Conservation (phyloP, 2,113 vertebrate species). For the Pica pica region DNA sequence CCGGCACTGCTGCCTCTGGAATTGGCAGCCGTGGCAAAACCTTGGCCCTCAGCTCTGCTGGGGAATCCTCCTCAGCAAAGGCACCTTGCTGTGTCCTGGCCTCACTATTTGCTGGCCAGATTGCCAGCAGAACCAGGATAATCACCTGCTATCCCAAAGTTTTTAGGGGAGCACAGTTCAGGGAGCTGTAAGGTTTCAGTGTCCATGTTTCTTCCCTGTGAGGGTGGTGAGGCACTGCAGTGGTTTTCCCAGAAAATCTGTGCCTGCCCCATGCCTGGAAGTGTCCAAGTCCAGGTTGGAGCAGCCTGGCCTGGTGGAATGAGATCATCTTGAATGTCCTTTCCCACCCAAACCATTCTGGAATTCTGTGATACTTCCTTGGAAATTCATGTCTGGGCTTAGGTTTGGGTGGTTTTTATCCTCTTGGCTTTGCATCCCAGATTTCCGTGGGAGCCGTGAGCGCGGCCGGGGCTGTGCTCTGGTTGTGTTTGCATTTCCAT, state of each 20-base stretch:
- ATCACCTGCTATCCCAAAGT: fast-evolving
- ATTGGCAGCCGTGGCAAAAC: neutral
- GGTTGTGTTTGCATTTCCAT: neutral
- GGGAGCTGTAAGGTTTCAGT: neutral
- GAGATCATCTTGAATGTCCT: too few relatives aligned
- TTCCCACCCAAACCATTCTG: neutral
- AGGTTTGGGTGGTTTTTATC: neutral
- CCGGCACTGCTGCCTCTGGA: fast-evolving
- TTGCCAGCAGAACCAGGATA: neutral
- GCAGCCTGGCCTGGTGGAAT: neutral
- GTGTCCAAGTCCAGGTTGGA: neutral
- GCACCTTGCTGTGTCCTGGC: too few relatives aligned
- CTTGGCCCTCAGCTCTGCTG: neutral
- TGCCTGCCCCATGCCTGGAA: neutral
- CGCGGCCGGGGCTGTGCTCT: neutral
- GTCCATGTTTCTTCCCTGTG: neutral
- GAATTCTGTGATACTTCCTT: neutral
- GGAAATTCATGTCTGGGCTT: fast-evolving
- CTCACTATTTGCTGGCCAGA: fast-evolving
- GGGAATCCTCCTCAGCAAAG: neutral
- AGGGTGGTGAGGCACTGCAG: neutral
- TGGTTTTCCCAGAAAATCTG: neutral
- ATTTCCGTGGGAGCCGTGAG: neutral
- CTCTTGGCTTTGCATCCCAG: fast-evolving
- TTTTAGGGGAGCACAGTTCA: neutral